phyloP scores from a whole-genome alignment of 2,888 invertebrate genomes.

The Quadroppia sp. region DNA sequence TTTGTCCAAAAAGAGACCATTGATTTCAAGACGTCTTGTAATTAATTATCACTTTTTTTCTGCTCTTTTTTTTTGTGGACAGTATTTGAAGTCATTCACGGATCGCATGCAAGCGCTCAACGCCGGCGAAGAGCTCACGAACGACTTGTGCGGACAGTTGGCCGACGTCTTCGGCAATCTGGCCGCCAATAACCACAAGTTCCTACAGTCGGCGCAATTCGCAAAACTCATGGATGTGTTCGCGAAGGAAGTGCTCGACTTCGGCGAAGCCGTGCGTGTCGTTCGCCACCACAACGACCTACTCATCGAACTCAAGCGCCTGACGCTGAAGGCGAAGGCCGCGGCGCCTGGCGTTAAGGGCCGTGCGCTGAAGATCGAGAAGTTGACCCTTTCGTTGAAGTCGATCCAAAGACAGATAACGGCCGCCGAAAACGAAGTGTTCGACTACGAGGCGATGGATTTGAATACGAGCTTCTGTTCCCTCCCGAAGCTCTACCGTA shows the following conservation, averaged over 20 bases:
- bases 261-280: background rate
- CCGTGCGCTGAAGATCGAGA: background rate
- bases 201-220: background rate
- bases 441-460: background rate
- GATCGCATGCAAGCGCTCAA: background rate
- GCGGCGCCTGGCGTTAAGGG: background rate
- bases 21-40: background rate
- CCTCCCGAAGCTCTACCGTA: slow-evolving; percentile 1
- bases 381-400: background rate
- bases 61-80: background rate
- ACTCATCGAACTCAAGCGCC: background rate
- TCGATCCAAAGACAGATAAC: background rate
- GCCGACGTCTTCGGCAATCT: background rate
- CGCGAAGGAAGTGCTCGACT: background rate
- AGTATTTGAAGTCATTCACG: slow-evolving; percentile 12
- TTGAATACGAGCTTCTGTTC: background rate
- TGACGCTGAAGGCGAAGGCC: background rate
- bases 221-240: background rate
- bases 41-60: too few species aligned
- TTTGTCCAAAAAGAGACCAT: background rate
- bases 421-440: background rate
- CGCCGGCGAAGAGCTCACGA: background rate
- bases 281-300: slow-evolving; percentile 11
- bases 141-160: background rate
- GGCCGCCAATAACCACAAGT: background rate